A percentile compares a stretch with the other conserved stretches of the same genome.
These are phyloP conservation scores for Coracias cyanogaster DNA, from an alignment of 2,797 vertebrate genomes.

Conservation along the genomic window DNA sequence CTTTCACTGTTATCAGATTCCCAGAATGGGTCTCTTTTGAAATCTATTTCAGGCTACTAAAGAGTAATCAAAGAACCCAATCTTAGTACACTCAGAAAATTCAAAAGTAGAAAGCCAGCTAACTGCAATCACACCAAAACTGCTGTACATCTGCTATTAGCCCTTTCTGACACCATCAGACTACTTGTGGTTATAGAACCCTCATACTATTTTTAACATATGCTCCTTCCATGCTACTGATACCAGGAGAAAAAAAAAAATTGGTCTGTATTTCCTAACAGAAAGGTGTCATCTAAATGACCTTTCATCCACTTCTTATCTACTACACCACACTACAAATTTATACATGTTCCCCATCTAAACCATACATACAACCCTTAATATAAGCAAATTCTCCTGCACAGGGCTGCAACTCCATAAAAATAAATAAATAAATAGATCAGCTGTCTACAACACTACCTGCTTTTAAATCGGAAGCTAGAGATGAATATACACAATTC, in stretches of 20 bases:
- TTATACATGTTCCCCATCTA: neutral
- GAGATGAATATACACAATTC: neutral
- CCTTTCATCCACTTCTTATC: neutral
- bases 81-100: neutral
- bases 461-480: neutral
- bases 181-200: neutral
- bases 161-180: neutral
- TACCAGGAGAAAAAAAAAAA: neutral
- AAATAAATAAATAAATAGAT: neutral
- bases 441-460: neutral
- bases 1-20: neutral
- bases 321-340: neutral
- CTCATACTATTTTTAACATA: neutral
- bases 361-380: neutral
- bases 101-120: neutral
- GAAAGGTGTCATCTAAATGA: neutral
- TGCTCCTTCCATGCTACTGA: neutral
- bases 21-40: neutral
- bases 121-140: neutral
- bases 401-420: neutral
- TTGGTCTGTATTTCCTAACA: neutral
- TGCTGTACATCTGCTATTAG: neutral
- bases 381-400: neutral
- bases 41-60: neutral
- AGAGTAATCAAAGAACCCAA: neutral